Conservation (phyloP, 1,140 invertebrate genomes). For the Ceratina australensis region DNA sequence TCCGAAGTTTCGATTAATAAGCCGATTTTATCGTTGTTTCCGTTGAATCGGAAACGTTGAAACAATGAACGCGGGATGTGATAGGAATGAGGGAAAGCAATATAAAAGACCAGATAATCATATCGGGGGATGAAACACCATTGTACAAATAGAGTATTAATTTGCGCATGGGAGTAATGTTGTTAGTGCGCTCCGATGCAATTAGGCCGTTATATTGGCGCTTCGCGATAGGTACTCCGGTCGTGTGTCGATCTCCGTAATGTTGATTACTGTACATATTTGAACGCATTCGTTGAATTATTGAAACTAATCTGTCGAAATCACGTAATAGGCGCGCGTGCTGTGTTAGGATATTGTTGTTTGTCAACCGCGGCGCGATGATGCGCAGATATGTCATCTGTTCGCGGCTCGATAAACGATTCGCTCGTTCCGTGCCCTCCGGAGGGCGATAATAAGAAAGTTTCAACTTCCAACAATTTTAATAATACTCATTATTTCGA, state of each 20-base stretch:
- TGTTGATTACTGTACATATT: constrained; percentile 32
- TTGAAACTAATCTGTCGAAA: constrained; percentile 38
- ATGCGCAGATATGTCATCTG: constrained; percentile 6
- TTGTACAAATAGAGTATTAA: constrained; percentile 38
- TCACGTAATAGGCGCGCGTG: constrained; percentile 9
- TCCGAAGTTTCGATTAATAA: neutral
- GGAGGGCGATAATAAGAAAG: too few relatives aligned
- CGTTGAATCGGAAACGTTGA: neutral
- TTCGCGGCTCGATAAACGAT: constrained; percentile 9
- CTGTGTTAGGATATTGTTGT: neutral
- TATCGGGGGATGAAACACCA: constrained; percentile 13
- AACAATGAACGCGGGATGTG: neutral
- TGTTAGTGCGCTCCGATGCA: constrained; percentile 34
- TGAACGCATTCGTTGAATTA: constrained; percentile 39
- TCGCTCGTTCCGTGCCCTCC: too few relatives aligned
- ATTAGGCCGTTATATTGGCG: constrained; percentile 31
- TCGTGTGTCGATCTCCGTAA: constrained; percentile 28
- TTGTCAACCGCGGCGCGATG: constrained; percentile 5
- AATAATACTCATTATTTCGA: too few relatives aligned
- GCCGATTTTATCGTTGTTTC: neutral
- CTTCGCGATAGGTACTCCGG: constrained; percentile 8
- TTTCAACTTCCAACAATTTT: too few relatives aligned
- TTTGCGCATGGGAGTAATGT: constrained; percentile 17
- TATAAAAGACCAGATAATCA: constrained; percentile 27
- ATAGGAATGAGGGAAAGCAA: neutral